Percentiles rank a stretch among this genome's conserved stretches.
Conservation (phyloP, 2,888 invertebrate genomes). For the Pediacus dermestoides region DNA sequence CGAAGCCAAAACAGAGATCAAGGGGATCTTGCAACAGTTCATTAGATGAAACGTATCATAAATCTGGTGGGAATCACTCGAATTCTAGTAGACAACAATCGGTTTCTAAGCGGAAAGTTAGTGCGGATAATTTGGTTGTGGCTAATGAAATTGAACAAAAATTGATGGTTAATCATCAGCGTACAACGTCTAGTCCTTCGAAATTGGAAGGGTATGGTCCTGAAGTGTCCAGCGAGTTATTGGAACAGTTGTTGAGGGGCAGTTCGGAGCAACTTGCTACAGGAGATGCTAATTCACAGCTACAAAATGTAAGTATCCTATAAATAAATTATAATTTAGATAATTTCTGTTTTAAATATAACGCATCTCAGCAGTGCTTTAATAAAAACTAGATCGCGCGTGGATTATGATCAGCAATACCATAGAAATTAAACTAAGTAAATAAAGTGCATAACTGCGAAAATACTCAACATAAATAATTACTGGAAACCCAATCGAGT, state of each 20-base stretch:
- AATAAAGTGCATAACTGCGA: no score
- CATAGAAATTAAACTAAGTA: no score
- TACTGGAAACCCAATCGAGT: no score
- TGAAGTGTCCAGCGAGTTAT: constrained; percentile 62
- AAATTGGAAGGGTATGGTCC: constrained; percentile 62
- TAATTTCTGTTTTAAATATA: constrained; percentile 2
- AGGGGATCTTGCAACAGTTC: constrained; percentile 55
- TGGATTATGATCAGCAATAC: no score
- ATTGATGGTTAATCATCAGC: constrained; percentile 62
- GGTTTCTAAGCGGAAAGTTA: constrained; percentile 42
- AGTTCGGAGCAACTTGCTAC: constrained; percentile 75
- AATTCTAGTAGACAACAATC: constrained; percentile 29
- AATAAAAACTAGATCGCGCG: constrained; percentile 4
- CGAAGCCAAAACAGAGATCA: constrained; percentile 41
- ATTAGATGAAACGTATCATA: constrained; percentile 48
- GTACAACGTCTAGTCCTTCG: constrained; percentile 76
- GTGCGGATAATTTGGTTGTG: constrained; percentile 47
- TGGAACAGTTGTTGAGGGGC: constrained; percentile 73
- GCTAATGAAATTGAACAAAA: constrained; percentile 28
- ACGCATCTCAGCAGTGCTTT: background rate
- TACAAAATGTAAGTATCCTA: constrained; percentile 41
- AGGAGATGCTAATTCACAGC: constrained; percentile 47
- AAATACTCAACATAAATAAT: no score
- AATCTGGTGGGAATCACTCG: constrained; percentile 24
- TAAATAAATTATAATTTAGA: constrained; percentile 1